Evolutionary conservation across 2,113 vertebrate species (phyloP).

Genomic region (Osmerus mordax): DNA sequence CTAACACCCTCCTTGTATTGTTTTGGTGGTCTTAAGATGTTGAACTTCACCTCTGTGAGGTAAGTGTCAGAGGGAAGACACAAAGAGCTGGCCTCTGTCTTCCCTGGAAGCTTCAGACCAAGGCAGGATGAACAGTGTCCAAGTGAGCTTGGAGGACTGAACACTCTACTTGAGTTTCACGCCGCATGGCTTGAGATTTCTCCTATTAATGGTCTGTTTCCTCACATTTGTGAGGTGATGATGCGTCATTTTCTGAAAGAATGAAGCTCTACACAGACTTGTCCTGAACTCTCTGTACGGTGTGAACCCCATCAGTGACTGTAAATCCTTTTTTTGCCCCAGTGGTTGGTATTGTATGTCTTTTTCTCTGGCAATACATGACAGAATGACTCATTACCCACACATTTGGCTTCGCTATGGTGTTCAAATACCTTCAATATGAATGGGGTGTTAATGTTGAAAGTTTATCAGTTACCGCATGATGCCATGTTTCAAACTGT

Average conservation of each 20-base stretch:
- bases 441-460: neutral
- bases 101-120: neutral
- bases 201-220: slow-evolving; percentile 2
- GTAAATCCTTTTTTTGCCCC: neutral
- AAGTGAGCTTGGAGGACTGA: slow-evolving; percentile 5
- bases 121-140: neutral
- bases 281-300: neutral
- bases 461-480: neutral
- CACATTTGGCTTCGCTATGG: neutral
- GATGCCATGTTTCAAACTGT: neutral
- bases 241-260: slow-evolving; percentile 2
- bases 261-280: neutral
- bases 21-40: neutral
- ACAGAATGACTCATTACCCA: neutral
- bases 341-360: neutral
- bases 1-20: neutral
- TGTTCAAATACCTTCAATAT: neutral
- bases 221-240: neutral
- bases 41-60: slow-evolving; percentile 1
- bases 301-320: neutral
- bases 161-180: neutral
- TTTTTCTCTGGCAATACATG: neutral
- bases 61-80: slow-evolving; percentile 8
- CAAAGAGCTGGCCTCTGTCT: neutral
- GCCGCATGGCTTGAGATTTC: slow-evolving; percentile 17